These are phyloP conservation scores for Pogonognathellus flavescens DNA, from an alignment of 1,140 invertebrate species.

Conservation along the genomic window DNA sequence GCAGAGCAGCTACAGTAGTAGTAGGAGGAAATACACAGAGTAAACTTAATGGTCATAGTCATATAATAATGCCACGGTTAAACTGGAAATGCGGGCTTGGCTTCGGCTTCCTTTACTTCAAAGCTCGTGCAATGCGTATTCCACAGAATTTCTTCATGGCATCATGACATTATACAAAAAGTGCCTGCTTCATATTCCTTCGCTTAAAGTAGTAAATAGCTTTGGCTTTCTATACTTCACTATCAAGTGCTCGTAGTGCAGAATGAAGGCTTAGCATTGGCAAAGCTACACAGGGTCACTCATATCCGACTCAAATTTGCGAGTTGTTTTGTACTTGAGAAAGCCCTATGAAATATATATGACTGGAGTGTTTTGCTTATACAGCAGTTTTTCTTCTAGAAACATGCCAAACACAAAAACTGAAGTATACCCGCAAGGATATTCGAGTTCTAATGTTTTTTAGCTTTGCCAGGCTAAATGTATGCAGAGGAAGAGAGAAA, in stretches of 20 bases:
- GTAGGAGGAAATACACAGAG: constrained; percentile 3
- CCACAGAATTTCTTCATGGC: background rate
- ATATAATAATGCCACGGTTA: constrained; percentile 9
- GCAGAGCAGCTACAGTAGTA: background rate
- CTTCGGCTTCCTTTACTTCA: constrained; percentile 11
- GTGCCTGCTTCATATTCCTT: background rate
- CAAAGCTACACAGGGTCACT: constrained; percentile 6
- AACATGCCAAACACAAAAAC: background rate
- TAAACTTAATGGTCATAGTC: background rate
- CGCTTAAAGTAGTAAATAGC: background rate
- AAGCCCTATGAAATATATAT: constrained; percentile 27
- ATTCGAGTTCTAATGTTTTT: background rate
- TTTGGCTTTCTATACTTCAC: background rate
- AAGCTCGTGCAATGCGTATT: constrained; percentile 18
- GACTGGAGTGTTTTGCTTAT: background rate
- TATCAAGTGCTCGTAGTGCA: background rate
- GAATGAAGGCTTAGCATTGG: background rate
- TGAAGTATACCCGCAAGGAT: constrained; percentile 6
- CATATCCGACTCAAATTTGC: constrained; percentile 3
- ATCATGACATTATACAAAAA: background rate
- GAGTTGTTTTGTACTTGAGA: constrained; percentile 36
- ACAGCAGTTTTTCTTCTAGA: background rate
- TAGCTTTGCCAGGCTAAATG: background rate
- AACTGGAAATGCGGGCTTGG: constrained; percentile 7
- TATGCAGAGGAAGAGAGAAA: too few species aligned